These are phyloP conservation scores for Xenopus tropicalis DNA, from an alignment of 2,113 vertebrate species.

Conservation along the genomic window UCB_Xtro_10.0 CM004450.2:69270501-69271000, in stretches of 20 bases:
- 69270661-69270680: neutral
- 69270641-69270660: neutral
- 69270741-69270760: constrained; percentile 17
- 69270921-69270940: neutral
- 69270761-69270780: neutral
- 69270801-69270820: constrained; percentile 13
- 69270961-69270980: constrained; percentile 28
- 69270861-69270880: constrained; percentile 29
- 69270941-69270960: neutral
- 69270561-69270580: no score
- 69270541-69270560: no score
- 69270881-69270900: constrained; percentile 3
- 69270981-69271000: neutral
- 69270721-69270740: constrained; percentile 1
- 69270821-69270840: constrained; percentile 27
- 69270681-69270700: neutral
- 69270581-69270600: no score
- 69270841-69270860: constrained; percentile 25
- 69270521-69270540: no score
- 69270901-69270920: neutral
- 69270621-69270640: no score
- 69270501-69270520: no score
- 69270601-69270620: no score
- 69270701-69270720: no score
- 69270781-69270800: neutral